Evolutionary conservation across 2,113 vertebrate species (phyloP).

Genomic region (Saccopteryx leptura): DNA sequence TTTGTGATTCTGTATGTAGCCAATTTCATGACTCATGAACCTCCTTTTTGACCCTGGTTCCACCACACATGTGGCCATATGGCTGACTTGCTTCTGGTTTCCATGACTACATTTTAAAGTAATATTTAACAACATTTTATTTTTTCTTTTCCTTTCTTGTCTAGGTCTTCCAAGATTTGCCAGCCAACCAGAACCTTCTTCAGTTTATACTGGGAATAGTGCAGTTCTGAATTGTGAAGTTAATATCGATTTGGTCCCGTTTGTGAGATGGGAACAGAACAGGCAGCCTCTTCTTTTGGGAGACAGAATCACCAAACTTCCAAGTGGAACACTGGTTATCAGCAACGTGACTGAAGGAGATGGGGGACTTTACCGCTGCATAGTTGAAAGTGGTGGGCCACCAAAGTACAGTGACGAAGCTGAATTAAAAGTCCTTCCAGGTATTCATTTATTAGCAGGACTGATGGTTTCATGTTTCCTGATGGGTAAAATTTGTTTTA

Average conservation of each 20-base stretch:
- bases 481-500: neutral
- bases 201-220: slow-evolving; percentile 89
- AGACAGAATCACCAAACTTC: slow-evolving; percentile 88
- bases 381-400: slow-evolving; percentile 92
- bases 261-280: slow-evolving; percentile 95
- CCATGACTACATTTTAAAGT: neutral
- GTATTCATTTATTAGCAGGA: slow-evolving; percentile 84
- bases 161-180: slow-evolving; percentile 95
- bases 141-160: slow-evolving; percentile 1
- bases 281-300: slow-evolving; percentile 88
- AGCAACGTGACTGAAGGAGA: slow-evolving; percentile 92
- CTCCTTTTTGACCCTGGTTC: neutral
- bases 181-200: slow-evolving; percentile 91
- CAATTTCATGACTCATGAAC: neutral
- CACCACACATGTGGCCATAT: neutral
- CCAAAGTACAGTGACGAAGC: slow-evolving; percentile 96
- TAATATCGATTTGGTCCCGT: slow-evolving; percentile 91
- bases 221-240: slow-evolving; percentile 94
- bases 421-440: slow-evolving; percentile 92
- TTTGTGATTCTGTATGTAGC: slow-evolving; percentile 24
- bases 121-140: neutral
- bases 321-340: slow-evolving; percentile 93
- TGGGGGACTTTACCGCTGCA: slow-evolving; percentile 94
- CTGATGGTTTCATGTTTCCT: slow-evolving; percentile 4
- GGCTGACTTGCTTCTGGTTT: neutral